These are phyloP conservation scores for Beris chalybata DNA, from an alignment of 2,888 invertebrate genomes.

Conservation along the genomic window DNA sequence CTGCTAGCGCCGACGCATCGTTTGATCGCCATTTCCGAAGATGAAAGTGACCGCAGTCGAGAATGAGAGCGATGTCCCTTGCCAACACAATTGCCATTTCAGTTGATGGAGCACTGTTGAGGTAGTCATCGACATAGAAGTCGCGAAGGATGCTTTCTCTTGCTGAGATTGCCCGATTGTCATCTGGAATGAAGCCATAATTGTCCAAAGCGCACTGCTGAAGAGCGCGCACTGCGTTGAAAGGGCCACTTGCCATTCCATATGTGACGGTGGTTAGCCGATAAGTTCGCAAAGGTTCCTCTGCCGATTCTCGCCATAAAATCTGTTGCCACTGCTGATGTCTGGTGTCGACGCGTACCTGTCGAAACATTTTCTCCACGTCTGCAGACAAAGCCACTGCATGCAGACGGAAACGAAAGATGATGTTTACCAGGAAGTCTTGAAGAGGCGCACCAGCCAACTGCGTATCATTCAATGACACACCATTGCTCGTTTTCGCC, in stretches of 20 bases:
- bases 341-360: neutral
- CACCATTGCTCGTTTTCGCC: neutral
- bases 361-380: neutral
- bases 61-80: neutral
- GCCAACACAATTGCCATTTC: neutral
- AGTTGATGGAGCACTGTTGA: neutral
- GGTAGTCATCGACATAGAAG: neutral
- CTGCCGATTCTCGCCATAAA: neutral
- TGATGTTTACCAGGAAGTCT: neutral
- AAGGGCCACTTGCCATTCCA: neutral
- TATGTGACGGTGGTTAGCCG: neutral
- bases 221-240: neutral
- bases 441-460: neutral
- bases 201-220: neutral
- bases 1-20: neutral
- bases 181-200: neutral
- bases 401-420: neutral
- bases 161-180: neutral
- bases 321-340: slow-evolving; percentile 1
- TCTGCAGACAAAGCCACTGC: neutral
- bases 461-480: neutral
- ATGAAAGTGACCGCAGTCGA: neutral
- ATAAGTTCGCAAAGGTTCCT: neutral
- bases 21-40: neutral
- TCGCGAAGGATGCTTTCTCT: neutral